These are phyloP conservation scores for Pygocentrus nattereri DNA, from an alignment of 2,797 vertebrate genomes.

Conservation along the genomic window DNA sequence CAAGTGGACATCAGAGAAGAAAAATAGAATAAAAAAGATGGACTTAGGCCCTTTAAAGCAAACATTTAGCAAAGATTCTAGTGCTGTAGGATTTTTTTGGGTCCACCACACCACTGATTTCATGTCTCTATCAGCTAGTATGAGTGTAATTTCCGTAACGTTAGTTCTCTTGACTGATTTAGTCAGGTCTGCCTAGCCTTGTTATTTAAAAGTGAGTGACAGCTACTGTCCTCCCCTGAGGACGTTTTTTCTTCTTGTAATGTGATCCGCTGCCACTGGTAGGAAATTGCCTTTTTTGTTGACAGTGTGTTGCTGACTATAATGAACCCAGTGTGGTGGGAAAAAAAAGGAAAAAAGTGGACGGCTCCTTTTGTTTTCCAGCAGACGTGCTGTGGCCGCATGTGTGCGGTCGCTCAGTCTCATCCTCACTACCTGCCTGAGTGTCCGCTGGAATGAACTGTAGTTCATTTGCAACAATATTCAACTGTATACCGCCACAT, in stretches of 20 bases:
- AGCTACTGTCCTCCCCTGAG: not conserved
- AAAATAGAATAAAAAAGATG: no score
- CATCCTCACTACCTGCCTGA: slow-evolving; percentile 1
- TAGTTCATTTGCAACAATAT: not conserved
- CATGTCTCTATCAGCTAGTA: not conserved
- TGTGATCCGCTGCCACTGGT: slow-evolving; percentile 1
- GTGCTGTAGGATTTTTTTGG: no score
- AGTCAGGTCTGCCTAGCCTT: not conserved
- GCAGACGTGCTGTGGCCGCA: slow-evolving; percentile 41
- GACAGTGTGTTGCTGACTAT: not conserved
- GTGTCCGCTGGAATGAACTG: slow-evolving; percentile 2
- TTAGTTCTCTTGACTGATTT: not conserved
- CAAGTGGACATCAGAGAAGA: no score
- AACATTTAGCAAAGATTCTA: no score
- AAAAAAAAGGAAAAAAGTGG: slow-evolving; percentile 15
- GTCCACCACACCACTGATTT: not conserved
- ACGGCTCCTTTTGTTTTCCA: slow-evolving; percentile 34
- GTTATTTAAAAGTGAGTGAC: slow-evolving; percentile 2
- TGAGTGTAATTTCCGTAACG: not conserved
- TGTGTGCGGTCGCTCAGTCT: not conserved
- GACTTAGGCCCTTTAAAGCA: no score
- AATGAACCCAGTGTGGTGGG: slow-evolving; percentile 19
- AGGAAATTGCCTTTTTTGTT: slow-evolving; percentile 34
- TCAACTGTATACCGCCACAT: slow-evolving; percentile 28
- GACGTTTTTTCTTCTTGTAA: not conserved